A percentile compares a stretch with the other conserved stretches of the same genome.
These are phyloP conservation scores for Listronotus oregonensis DNA, from an alignment of 1,140 invertebrate species.

Conservation along the genomic window DNA sequence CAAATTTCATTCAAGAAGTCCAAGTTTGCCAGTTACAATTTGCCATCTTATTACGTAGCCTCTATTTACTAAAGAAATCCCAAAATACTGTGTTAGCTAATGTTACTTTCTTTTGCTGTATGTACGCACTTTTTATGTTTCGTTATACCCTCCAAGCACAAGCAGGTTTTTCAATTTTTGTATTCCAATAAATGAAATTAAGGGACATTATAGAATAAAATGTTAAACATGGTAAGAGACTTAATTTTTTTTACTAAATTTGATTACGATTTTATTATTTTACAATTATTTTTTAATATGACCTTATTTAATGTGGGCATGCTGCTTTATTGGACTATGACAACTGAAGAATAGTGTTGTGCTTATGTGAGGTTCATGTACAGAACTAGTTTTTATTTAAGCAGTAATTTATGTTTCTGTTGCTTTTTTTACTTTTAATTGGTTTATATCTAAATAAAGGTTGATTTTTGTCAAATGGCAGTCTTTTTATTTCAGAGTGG, in stretches of 20 bases:
- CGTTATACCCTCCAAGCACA: conserved; percentile 28
- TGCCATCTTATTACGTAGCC: not conserved
- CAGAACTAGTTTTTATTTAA: conserved; percentile 37
- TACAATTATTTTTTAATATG: too few species aligned
- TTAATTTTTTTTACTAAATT: too few species aligned
- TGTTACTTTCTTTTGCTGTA: conserved; percentile 30
- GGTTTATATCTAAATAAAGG: conserved; percentile 35
- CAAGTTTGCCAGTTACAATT: too few species aligned
- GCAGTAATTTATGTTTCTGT: conserved; percentile 39
- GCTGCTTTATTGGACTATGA: conserved; percentile 21
- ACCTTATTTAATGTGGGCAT: not conserved
- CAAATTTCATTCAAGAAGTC: too few species aligned
- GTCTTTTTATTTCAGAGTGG: conserved; percentile 13
- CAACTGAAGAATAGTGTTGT: conserved; percentile 22
- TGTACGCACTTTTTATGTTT: conserved; percentile 22
- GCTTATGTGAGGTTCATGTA: conserved; percentile 31
- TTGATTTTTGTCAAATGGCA: conserved; percentile 26
- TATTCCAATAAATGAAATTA: conserved; percentile 13
- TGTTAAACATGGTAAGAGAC: too few species aligned
- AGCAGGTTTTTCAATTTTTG: conserved; percentile 8
- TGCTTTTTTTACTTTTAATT: conserved; percentile 38
- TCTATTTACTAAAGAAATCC: conserved; percentile 5
- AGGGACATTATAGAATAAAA: too few species aligned
- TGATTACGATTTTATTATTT: too few species aligned
- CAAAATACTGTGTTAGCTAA: conserved; percentile 28